Evolutionary conservation across 2,797 vertebrate species (phyloP).

Genomic region (Argyrosomus regius): DNA sequence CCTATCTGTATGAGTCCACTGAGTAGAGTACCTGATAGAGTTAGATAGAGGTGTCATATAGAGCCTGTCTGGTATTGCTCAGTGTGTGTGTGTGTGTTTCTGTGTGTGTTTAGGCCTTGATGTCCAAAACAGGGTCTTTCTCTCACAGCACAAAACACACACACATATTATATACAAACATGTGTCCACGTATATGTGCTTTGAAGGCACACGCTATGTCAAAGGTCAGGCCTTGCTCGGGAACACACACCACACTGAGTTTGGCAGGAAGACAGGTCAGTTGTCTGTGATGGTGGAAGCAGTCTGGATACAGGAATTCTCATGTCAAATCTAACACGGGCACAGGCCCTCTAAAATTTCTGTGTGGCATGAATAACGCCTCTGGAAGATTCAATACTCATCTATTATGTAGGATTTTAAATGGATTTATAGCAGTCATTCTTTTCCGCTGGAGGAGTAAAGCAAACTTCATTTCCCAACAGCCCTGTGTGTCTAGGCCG

Average conservation of each 20-base stretch:
- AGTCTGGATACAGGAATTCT: constrained; percentile 69
- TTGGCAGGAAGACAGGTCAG: constrained; percentile 85
- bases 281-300: constrained; percentile 77
- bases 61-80: constrained; percentile 83
- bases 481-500: constrained; percentile 49
- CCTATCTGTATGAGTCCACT: constrained; percentile 76
- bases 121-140: constrained; percentile 62
- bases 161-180: constrained; percentile 67
- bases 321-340: constrained; percentile 36
- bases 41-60: constrained; percentile 73
- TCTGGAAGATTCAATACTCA: constrained; percentile 69
- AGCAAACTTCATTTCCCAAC: constrained; percentile 55
- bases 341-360: constrained; percentile 39
- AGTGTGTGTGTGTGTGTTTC: constrained; percentile 56
- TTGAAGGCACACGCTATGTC: constrained; percentile 69
- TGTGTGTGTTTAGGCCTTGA: constrained; percentile 48
- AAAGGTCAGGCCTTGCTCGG: constrained; percentile 62
- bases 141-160: constrained; percentile 61
- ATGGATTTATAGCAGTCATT: constrained; percentile 47
- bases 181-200: constrained; percentile 65
- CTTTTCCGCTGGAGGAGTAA: constrained; percentile 36
- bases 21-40: constrained; percentile 83
- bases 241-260: constrained; percentile 78
- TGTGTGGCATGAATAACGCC: constrained; percentile 56
- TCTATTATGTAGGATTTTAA: constrained; percentile 52